These are phyloP conservation scores for Xylocopa sonorina DNA, from an alignment of 1,140 invertebrate genomes.

Conservation along the genomic window DNA sequence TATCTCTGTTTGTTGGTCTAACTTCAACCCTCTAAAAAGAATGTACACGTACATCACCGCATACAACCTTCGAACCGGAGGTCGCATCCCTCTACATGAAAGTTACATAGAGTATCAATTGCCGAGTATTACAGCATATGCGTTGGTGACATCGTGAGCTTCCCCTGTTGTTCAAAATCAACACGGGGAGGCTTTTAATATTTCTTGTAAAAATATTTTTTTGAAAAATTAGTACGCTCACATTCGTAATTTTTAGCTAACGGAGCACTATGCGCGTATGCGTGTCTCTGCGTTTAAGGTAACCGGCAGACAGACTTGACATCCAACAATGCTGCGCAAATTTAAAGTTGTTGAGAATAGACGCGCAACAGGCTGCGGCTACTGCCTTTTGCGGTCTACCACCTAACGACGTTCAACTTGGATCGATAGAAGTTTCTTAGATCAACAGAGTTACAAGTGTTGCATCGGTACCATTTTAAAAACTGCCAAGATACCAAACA, in stretches of 20 bases:
- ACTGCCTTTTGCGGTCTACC: background rate
- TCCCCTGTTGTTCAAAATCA: conserved; percentile 10
- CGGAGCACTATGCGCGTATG: too few species aligned
- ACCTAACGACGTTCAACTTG: background rate
- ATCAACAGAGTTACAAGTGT: too few species aligned
- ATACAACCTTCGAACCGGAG: conserved; percentile 50
- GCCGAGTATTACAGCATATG: conserved; percentile 37
- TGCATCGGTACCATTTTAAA: too few species aligned
- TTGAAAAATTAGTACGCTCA: too few species aligned
- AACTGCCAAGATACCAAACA: too few species aligned
- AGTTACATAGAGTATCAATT: conserved; percentile 31
- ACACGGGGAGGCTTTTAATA: too few species aligned
- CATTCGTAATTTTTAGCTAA: too few species aligned
- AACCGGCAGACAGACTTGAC: too few species aligned
- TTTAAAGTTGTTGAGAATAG: background rate
- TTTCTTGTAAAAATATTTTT: too few species aligned
- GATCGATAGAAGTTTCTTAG: background rate
- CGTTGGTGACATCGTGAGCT: conserved; percentile 66
- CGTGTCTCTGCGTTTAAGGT: too few species aligned
- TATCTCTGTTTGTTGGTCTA: conserved; percentile 56
- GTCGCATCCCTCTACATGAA: conserved; percentile 55
- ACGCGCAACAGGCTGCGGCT: conserved; percentile 47
- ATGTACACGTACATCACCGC: too few species aligned
- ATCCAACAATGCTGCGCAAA: too few species aligned
- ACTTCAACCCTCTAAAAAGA: conserved; percentile 47